Evolutionary conservation across 2,113 vertebrate genomes (phyloP), one percentile per base, ranked within the genome.

Genomic region (Seriola rivoliana): DNA sequence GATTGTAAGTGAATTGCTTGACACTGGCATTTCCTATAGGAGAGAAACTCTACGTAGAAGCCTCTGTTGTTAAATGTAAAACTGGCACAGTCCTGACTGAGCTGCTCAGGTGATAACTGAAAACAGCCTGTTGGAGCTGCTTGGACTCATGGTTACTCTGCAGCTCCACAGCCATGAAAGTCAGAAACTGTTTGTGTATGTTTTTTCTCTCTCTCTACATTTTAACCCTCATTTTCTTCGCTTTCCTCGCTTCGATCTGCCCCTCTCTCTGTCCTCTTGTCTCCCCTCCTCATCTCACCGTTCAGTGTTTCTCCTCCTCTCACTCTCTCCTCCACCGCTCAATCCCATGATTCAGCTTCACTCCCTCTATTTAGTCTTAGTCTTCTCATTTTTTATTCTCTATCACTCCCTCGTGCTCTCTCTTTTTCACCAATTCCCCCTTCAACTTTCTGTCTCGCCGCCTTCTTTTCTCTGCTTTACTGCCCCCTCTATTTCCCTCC

Each of bases 341-440:
- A 23, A 0, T 58, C 65, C 34, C 58, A 67, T 73, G 63, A 67
- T 77, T 76, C 55, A 69, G 32, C 54, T n/a, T 77, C 75, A 38
- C 42, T 63, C 65, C 36, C 65, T 80, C n/a, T 21, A 11, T 84
- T 75, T 58, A 59, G 59, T 69, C 52, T 81, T 8, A n/a, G 40
- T 80, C 54, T 80, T 67, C 71, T 77, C 40, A 19, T 2, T 57
- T 48, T 77, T 36, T 42, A 29, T 11, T 71, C 34, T 70, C 21
- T 54, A 36, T 80, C 25, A 44, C 57, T 81, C 70, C 63, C 72
- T 62, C 0, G 32, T 59, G 68, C 64, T 8, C 64, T 71, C 36
- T 81, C 65, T 71, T 77, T 87, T 85, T 63, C 60, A 69, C 78
- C 82, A 57, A 52, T 72, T 59, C 65, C 70, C 62, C 64, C 71